Evolutionary conservation across 37 sponge, comb jelly and placozoan species (phyloP).

Genomic region (Beroe ovata): DNA sequence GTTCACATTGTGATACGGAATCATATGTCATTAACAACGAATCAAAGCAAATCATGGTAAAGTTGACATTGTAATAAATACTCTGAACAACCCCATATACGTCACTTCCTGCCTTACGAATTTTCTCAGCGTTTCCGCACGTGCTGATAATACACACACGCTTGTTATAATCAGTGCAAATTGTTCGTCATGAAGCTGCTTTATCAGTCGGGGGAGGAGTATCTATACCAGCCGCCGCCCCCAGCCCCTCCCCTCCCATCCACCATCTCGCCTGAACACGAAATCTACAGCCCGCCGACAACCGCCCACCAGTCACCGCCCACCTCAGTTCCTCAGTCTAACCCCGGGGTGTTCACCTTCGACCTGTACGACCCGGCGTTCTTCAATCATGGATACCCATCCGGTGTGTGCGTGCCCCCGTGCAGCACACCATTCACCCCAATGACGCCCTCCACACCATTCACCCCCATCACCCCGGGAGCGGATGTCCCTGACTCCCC

Average conservation of each 20-base stretch:
- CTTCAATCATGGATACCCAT: background rate
- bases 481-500: constrained; percentile 58
- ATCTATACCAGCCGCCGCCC: no score
- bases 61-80: no score
- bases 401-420: no score
- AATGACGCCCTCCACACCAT: constrained; percentile 18
- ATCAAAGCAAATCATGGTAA: background rate
- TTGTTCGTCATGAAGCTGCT: no score
- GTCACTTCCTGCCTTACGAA: background rate
- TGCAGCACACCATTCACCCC: no score
- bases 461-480: constrained; percentile 33
- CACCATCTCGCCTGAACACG: background rate
- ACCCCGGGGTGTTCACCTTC: background rate
- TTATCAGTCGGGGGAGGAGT: no score
- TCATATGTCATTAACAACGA: constrained; percentile 41
- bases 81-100: no score
- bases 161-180: no score
- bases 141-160: constrained; percentile 21
- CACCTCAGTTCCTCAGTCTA: background rate
- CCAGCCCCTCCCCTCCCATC: no score
- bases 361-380: background rate
- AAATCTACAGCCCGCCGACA: background rate
- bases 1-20: constrained; percentile 4
- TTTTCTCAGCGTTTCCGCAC: background rate
- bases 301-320: background rate